Base-by-base conservation (phyloP, 2,797 vertebrate genomes). In the Coccyzus lansbergi region DNA sequence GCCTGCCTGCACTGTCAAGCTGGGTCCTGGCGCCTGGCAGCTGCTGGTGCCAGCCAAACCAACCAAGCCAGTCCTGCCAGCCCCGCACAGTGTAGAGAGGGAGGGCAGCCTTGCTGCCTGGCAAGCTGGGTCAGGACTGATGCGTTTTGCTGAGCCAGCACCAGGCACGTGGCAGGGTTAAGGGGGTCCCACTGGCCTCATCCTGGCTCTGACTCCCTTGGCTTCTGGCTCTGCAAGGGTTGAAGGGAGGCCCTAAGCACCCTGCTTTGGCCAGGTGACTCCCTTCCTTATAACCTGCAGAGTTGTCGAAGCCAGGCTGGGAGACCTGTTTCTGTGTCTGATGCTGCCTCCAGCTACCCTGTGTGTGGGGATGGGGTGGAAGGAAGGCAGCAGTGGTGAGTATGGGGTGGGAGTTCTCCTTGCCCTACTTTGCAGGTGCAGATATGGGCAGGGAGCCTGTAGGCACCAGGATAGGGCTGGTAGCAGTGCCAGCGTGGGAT, bases 351-450 rank as follows among this genome's bases (percentile, higher is more conserved):
- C 42, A 58, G 65, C 71, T 88, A 38, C 22, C 28, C 19, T 0
- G 0, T 4, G 0, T 0, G 0, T 0, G 3, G 31, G 10, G 5
- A 24, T 33, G 21, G 24, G 6, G 3, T 56, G 31, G 21, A 60
- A 15, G 22, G 38, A 64, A 24, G 18, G 46, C 58, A 48, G 29
- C 0, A 0, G 0, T 34, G 48, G 18, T 46, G n/a, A 29, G 28
- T 31, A 16, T 74, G 15, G 8, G 29, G 3, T 58, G 2, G 8
- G 11, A 3, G 34, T 69, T 6, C 10, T 29, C 25, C 44, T 72
- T 38, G 21, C 20, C 28, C n/a, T 69, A 40, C 40, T 10, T 7
- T n/a, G 26, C 49, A 56, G 22, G 18, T 74, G 38, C 25, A 36
- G 9, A 2, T 72, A 24, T 88, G 40, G 20, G 26, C 40, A 76